Base-by-base conservation (phyloP, 2,888 invertebrate species). In the Lampropteryx suffumata region DNA sequence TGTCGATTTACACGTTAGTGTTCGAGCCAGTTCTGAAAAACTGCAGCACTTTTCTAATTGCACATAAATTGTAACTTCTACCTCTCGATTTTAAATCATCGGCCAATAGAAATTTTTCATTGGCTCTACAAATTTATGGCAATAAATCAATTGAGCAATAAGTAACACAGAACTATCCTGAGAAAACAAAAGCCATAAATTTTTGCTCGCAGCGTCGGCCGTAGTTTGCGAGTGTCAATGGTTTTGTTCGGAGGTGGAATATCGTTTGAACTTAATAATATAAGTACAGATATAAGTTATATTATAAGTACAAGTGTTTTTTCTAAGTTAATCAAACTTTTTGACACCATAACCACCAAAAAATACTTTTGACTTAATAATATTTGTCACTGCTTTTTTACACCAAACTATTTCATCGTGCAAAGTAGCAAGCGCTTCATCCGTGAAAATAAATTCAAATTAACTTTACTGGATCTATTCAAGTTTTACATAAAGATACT, bases 121-220 rank as follows among this genome's bases (percentile, higher is more conserved):
- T 30, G 49, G 26, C 17, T 43, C 47, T 44, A 48, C 59, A 56
- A 56, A 69, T 72, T 65, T 65, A 50, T 47, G 55, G 62, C 63
- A 55, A 37, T 59, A 62, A 59, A 59, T 59, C 59, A 57, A 47
- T 49, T 42, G 17, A 47, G 35, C 53, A 56, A 63, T 65, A 69
- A 62, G 61, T 65, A 63, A 69, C 71, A 42, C 59, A 68, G 60
- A 86, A 86, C 84, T 82, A 79, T 79, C 43, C 75, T 71, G 66
- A 71, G 73, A 75, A 78, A 85, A 75, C 84, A 81, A 84, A 81
- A 85, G 72, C 81, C 81, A 81, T 87, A 86, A 84, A 84, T 86
- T 83, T 79, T 80, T 77, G 69, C 75, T 65, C 64, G 70, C 76
- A 71, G 68, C 69, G 24, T 10, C 36, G 69, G 75, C 69, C 67